A percentile compares a stretch with the other conserved stretches of the same genome.
Conservation (phyloP, 2,113 vertebrate genomes). For the Trogon surrucura region DNA sequence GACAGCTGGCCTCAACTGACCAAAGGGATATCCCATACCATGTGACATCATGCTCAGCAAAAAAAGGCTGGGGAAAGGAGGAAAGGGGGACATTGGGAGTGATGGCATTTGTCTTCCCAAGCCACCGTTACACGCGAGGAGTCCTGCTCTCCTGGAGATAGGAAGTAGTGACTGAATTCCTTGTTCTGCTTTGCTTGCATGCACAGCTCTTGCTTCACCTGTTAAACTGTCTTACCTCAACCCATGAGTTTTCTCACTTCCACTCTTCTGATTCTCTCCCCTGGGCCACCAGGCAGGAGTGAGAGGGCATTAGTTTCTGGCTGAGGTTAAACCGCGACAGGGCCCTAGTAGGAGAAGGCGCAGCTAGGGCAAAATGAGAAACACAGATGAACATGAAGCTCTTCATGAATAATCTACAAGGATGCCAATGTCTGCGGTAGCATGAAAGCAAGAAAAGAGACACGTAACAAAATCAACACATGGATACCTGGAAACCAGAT, state of each 20-base stretch:
- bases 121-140: rapidly evolving
- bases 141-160: not conserved
- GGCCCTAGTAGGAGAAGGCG: not conserved
- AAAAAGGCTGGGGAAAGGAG: not conserved
- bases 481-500: not conserved
- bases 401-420: not conserved
- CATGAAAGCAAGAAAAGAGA: not conserved
- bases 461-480: not conserved
- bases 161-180: no score
- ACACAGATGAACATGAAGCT: not conserved
- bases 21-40: no score
- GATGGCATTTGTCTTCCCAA: not conserved
- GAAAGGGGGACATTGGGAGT: not conserved
- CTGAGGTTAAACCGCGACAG: no score
- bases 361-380: not conserved
- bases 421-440: not conserved
- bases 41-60: no score
- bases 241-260: no score
- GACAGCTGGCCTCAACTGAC: no score
- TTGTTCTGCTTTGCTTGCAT: no score
- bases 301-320: no score
- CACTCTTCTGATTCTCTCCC: no score
- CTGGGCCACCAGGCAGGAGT: no score
- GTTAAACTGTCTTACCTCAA: no score
- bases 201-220: no score